Evolutionary conservation across 1,140 invertebrate species (phyloP).

Genomic region (Ptiloglossa arizonensis): DNA sequence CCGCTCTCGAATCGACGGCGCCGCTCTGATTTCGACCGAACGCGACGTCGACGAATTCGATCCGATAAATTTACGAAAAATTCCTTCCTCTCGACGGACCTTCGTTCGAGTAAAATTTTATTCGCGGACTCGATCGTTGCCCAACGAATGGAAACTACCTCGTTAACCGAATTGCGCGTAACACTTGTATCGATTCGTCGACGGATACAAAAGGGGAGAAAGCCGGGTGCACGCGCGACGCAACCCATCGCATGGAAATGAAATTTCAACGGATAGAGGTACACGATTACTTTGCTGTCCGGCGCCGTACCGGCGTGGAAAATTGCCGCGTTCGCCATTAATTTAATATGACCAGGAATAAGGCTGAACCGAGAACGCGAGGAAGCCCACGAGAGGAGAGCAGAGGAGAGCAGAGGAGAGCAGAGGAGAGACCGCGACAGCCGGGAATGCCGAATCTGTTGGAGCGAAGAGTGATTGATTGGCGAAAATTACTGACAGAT

Average conservation of each 20-base stretch:
- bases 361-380: neutral
- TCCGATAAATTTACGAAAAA: no score
- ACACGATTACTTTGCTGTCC: constrained; percentile 37
- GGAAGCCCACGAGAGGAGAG: neutral
- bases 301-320: constrained; percentile 7
- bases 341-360: constrained; percentile 41
- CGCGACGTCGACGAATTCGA: no score
- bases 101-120: no score
- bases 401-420: neutral
- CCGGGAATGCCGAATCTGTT: constrained; percentile 23
- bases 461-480: constrained; percentile 59
- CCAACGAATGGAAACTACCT: no score
- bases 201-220: neutral
- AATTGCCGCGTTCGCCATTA: constrained; percentile 43
- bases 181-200: neutral
- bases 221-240: neutral
- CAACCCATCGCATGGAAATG: neutral
- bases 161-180: no score
- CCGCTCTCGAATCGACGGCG: no score
- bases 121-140: no score
- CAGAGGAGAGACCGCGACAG: neutral
- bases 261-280: neutral
- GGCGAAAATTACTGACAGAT: constrained; percentile 65
- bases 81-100: no score
- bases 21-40: no score